Conservation (phyloP, 2,797 vertebrate genomes). For the Caiman crocodilus region DNA sequence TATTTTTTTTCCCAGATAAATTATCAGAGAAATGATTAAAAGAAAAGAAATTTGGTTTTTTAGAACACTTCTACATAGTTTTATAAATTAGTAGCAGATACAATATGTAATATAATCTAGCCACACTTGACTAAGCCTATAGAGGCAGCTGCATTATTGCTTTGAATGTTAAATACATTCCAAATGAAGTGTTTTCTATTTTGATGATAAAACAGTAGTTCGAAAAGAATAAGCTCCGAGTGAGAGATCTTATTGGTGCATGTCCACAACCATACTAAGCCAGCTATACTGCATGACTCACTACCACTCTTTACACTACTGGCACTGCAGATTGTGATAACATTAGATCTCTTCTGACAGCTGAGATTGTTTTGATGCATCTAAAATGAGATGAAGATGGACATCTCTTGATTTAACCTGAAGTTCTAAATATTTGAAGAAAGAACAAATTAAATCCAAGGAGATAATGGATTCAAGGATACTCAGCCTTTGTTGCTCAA, state of each 20-base stretch:
- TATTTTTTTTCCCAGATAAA: constrained; percentile 3
- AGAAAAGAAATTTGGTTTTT: constrained; percentile 45
- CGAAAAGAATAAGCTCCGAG: neutral
- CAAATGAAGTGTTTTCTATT: constrained; percentile 13
- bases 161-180: constrained; percentile 19
- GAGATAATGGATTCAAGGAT: neutral
- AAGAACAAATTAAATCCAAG: neutral
- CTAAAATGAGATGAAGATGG: neutral
- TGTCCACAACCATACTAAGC: too few relatives aligned
- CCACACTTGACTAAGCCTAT: constrained; percentile 15
- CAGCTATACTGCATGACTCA: too few relatives aligned
- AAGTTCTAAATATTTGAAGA: neutral
- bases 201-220: neutral
- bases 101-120: neutral
- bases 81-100: constrained; percentile 31
- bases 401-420: neutral
- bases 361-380: neutral
- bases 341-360: too few relatives aligned
- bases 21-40: constrained; percentile 21
- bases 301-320: too few relatives aligned
- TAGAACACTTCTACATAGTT: constrained; percentile 2
- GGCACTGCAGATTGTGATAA: too few relatives aligned
- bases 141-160: neutral
- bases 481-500: neutral
- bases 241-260: too few relatives aligned